phyloP scores from a whole-genome alignment of 2,113 vertebrate species.

The Octodon degus region DNA sequence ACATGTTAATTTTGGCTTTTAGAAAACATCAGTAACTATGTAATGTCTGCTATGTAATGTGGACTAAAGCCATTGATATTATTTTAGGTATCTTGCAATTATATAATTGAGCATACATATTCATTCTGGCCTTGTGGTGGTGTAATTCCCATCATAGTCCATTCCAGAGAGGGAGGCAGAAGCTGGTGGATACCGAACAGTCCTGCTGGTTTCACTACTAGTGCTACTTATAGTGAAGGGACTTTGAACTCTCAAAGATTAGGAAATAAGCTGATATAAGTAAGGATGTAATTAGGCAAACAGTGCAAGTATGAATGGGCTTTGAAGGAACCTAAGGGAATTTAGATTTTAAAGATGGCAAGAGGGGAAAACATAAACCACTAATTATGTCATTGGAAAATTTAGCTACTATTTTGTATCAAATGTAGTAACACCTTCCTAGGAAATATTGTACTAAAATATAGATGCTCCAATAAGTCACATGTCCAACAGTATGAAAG shows the following conservation, averaged over 20 bases:
- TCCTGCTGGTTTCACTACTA: not conserved
- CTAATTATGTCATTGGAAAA: constrained; percentile 5
- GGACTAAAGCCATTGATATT: not conserved
- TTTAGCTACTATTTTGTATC: not conserved
- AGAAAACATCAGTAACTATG: constrained; percentile 39
- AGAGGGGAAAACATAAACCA: not conserved
- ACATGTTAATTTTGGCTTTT: constrained; percentile 63
- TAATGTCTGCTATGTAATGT: not conserved
- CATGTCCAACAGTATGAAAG: not conserved
- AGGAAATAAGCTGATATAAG: not conserved
- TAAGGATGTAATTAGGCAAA: not conserved
- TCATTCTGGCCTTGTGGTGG: not conserved
- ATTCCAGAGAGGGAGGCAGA: not conserved
- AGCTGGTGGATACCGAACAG: not conserved
- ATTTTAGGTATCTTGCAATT: not conserved
- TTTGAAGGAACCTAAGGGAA: not conserved
- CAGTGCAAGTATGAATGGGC: not conserved
- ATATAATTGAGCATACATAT: not conserved
- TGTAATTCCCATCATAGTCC: not conserved
- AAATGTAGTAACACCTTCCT: not conserved
- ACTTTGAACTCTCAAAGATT: not conserved
- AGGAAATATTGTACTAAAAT: not conserved
- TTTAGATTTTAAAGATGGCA: not conserved
- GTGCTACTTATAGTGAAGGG: not conserved
- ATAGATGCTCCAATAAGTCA: not conserved